These are phyloP conservation scores for Octodonta nipae DNA, from an alignment of 2,888 invertebrate species.

Conservation along the genomic window DNA sequence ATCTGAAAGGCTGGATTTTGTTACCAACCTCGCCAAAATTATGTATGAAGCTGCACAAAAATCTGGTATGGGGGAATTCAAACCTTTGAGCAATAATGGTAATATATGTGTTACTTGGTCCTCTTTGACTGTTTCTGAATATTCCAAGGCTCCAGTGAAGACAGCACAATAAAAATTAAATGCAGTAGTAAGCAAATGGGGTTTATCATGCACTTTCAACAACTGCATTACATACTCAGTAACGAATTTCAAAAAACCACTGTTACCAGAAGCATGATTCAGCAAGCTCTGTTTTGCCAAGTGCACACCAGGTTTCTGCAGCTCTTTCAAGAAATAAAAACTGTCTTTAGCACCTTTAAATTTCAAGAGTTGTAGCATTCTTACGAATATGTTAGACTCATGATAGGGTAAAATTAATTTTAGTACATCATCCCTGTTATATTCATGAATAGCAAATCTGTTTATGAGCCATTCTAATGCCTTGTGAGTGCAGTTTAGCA, in stretches of 20 bases:
- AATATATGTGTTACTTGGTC: constrained; percentile 54
- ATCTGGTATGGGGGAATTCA: constrained; percentile 54
- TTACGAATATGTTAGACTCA: constrained; percentile 77
- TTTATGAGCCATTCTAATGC: constrained; percentile 91
- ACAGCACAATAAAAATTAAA: constrained; percentile 72
- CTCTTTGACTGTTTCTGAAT: constrained; percentile 38
- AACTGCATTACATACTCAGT: constrained; percentile 44
- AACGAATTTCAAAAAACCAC: constrained; percentile 49
- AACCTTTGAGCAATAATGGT: constrained; percentile 56
- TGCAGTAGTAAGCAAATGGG: constrained; percentile 51
- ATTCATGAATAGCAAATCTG: constrained; percentile 77
- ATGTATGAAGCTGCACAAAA: constrained; percentile 62
- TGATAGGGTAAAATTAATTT: constrained; percentile 81
- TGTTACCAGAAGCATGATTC: constrained; percentile 54
- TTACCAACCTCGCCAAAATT: constrained; percentile 54
- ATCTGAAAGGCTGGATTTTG: constrained; percentile 46
- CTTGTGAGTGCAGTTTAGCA: constrained; percentile 73
- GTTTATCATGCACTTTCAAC: constrained; percentile 47
- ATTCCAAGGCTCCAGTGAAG: constrained; percentile 55
- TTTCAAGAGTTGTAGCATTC: constrained; percentile 62
- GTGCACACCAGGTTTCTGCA: constrained; percentile 63
- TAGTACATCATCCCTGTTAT: constrained; percentile 71
- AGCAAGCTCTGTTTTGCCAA: constrained; percentile 59
- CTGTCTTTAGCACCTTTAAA: constrained; percentile 45
- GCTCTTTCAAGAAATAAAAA: constrained; percentile 63